These are phyloP conservation scores for Heliangelus exortis DNA, from an alignment of 2,797 vertebrate species.

Conservation along the genomic window DNA sequence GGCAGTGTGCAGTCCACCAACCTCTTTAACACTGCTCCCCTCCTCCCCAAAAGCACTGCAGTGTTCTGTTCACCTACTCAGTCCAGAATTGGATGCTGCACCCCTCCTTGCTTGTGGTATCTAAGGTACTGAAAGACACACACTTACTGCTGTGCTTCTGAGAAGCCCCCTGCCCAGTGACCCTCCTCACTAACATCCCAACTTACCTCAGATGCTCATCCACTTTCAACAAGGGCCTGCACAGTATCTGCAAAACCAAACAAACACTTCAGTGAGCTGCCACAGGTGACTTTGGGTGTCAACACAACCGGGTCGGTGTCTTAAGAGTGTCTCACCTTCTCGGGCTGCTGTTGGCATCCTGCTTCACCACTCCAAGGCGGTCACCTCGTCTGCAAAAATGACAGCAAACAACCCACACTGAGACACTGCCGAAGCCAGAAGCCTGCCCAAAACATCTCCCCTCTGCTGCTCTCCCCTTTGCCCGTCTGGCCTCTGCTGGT, in stretches of 20 bases:
- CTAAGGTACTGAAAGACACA: not conserved
- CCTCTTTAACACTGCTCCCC: not conserved
- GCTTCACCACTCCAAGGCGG: not conserved
- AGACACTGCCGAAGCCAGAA: not conserved
- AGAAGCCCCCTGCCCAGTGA: not conserved
- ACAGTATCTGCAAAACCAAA: not conserved
- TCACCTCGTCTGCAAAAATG: not conserved
- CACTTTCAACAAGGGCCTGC: not conserved
- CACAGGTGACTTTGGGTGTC: not conserved
- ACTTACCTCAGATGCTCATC: not conserved
- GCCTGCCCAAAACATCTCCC: not conserved
- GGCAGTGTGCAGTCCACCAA: not conserved
- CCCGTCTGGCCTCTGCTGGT: not conserved
- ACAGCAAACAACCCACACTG: not conserved
- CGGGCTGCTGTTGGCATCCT: not conserved
- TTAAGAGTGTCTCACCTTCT: not conserved
- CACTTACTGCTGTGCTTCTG: not conserved
- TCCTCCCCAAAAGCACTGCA: not conserved
- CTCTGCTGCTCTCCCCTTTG: not conserved
- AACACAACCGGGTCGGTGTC: too few species aligned
- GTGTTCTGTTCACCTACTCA: not conserved
- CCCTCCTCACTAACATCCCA: not conserved
- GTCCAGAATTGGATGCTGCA: not conserved
- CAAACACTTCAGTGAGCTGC: not conserved
- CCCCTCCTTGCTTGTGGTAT: not conserved